Conservation (phyloP, 2,113 vertebrate genomes). For the Sander lucioperca region DNA sequence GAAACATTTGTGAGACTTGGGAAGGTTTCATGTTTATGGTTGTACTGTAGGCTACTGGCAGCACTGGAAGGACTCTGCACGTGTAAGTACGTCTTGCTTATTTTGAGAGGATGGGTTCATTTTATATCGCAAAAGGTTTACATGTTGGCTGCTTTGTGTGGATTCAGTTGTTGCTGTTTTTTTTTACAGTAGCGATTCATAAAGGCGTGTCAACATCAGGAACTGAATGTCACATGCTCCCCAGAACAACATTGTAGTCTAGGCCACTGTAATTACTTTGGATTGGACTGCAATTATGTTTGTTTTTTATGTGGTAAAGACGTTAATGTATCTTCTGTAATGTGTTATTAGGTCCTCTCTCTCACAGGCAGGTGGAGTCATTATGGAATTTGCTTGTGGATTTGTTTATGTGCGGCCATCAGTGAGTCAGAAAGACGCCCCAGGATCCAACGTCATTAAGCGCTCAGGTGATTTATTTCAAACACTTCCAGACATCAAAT, state of each 20-base stretch:
- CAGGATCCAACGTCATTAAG: conserved; percentile 47
- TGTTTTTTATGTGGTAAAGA: neutral
- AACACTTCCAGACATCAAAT: neutral
- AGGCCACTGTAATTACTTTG: neutral
- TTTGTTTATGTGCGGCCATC: conserved; percentile 77
- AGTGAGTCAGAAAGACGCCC: conserved; percentile 46
- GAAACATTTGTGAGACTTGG: conserved; percentile 7
- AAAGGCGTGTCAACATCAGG: neutral
- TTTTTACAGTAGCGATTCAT: neutral
- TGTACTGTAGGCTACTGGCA: neutral
- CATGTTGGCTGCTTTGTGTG: neutral
- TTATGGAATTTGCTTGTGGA: conserved; percentile 82
- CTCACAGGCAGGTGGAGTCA: conserved; percentile 13
- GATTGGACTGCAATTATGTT: neutral
- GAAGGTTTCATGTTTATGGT: neutral
- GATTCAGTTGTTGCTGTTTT: neutral
- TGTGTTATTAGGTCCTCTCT: neutral
- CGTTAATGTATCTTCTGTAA: neutral
- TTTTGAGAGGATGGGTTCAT: neutral
- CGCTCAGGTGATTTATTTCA: conserved; percentile 75
- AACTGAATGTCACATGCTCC: neutral
- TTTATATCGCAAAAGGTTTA: neutral
- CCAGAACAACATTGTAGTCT: no score
- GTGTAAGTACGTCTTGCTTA: conserved; percentile 42
- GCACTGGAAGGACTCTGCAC: neutral